phyloP scores from a whole-genome alignment of 2,888 invertebrate genomes.

The Exephanes ischioxanthus region DNA sequence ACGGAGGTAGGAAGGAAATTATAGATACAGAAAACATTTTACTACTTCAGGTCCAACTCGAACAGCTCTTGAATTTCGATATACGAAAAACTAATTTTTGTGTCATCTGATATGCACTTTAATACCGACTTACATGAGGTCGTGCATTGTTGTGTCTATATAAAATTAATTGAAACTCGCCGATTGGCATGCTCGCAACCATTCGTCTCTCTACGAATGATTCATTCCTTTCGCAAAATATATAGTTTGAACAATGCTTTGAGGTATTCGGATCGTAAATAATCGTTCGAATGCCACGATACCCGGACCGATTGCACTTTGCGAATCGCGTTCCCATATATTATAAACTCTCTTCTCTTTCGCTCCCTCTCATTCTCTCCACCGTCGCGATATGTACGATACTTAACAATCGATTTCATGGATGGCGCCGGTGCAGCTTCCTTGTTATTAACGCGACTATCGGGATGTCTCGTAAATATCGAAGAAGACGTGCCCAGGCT shows the following conservation, averaged over 20 bases:
- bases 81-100: background rate
- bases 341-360: slow-evolving; percentile 29
- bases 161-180: slow-evolving; percentile 17
- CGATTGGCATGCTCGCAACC: slow-evolving; percentile 5
- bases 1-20: background rate
- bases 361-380: slow-evolving; percentile 16
- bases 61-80: background rate
- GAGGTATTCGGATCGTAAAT: slow-evolving; percentile 55
- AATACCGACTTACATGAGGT: background rate
- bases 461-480: slow-evolving; percentile 64
- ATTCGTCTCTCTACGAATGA: slow-evolving; percentile 24
- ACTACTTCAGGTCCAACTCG: background rate
- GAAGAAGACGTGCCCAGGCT: slow-evolving; percentile 46
- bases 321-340: slow-evolving; percentile 54
- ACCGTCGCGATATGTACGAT: slow-evolving; percentile 19
- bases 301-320: slow-evolving; percentile 54
- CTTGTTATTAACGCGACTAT: slow-evolving; percentile 66
- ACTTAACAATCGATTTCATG: slow-evolving; percentile 63
- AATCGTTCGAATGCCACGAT: slow-evolving; percentile 46
- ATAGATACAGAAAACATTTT: background rate
- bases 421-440: slow-evolving; percentile 54
- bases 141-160: background rate
- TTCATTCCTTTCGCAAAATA: slow-evolving; percentile 31
- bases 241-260: slow-evolving; percentile 50
- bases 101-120: background rate